Percentiles rank a stretch among this genome's conserved stretches.
Evolutionary conservation across 2,888 invertebrate species (phyloP).

Genomic region (Eulithis testata): DNA sequence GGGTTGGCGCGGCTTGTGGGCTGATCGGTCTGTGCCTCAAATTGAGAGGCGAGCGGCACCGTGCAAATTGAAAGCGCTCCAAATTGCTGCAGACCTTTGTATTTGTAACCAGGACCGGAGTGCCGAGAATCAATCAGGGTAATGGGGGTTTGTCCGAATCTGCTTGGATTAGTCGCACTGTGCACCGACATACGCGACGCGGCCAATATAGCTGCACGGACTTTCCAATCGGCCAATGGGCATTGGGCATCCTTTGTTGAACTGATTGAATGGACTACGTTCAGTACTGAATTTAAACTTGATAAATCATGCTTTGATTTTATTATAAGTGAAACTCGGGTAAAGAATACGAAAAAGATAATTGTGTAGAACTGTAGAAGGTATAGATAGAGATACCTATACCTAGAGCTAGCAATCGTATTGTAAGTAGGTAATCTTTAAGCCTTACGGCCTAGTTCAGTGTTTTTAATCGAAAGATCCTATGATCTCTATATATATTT

Average conservation of each 20-base stretch:
- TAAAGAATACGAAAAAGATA: too few species aligned
- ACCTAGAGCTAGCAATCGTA: too few species aligned
- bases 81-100: constrained; percentile 78
- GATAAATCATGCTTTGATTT: constrained; percentile 5
- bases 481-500: constrained; percentile 19
- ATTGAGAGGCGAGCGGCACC: constrained; percentile 70
- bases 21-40: constrained; percentile 62
- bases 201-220: constrained; percentile 50
- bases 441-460: too few species aligned
- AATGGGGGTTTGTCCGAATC: constrained; percentile 77
- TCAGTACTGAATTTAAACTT: constrained; percentile 28
- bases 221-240: constrained; percentile 59
- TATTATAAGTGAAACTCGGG: too few species aligned
- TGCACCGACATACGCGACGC: constrained; percentile 51
- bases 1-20: constrained; percentile 40
- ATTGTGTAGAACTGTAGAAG: too few species aligned
- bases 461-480: background rate
- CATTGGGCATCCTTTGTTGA: constrained; percentile 58
- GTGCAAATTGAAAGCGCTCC: constrained; percentile 79
- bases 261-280: constrained; percentile 60
- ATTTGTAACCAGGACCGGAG: constrained; percentile 71
- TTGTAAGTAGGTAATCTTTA: too few species aligned
- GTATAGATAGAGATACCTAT: too few species aligned
- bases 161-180: constrained; percentile 72
- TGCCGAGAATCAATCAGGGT: constrained; percentile 79